Conservation (phyloP, 2,797 vertebrate species). For the Otolemur crassicaudatus region DNA sequence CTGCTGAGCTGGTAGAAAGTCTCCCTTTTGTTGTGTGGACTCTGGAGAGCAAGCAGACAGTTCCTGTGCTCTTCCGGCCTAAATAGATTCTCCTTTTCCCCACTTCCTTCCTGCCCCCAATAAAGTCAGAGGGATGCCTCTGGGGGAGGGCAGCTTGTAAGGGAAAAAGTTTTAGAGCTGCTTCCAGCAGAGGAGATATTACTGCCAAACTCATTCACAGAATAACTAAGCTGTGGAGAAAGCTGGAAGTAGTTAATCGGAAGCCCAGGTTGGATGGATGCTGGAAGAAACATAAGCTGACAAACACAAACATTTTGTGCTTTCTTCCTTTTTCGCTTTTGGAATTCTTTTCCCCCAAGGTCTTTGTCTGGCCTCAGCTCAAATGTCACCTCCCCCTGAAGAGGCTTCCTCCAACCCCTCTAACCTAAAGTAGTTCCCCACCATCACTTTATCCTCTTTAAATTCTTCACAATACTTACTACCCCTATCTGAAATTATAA, state of each 20-base stretch:
- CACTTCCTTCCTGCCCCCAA: fast-evolving
- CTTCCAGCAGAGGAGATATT: background rate
- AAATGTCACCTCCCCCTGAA: background rate
- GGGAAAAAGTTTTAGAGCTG: background rate
- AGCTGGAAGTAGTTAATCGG: background rate
- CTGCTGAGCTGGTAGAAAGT: background rate
- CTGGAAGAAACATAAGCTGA: background rate
- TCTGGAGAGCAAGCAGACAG: background rate
- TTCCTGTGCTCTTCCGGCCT: background rate
- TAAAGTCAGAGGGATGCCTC: background rate
- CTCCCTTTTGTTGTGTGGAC: background rate
- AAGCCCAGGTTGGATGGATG: background rate
- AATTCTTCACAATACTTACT: background rate
- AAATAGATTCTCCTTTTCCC: background rate
- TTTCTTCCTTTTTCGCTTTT: background rate
- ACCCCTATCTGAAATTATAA: background rate
- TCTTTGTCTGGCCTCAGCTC: background rate
- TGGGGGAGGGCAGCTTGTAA: background rate
- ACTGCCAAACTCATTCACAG: background rate
- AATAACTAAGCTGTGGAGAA: background rate
- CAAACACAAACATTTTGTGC: background rate
- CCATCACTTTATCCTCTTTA: background rate
- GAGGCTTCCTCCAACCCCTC: background rate
- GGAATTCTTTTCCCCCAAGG: background rate
- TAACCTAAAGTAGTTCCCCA: background rate